phyloP scores from a whole-genome alignment of 2,113 vertebrate genomes.

The Arenaria interpres region DNA sequence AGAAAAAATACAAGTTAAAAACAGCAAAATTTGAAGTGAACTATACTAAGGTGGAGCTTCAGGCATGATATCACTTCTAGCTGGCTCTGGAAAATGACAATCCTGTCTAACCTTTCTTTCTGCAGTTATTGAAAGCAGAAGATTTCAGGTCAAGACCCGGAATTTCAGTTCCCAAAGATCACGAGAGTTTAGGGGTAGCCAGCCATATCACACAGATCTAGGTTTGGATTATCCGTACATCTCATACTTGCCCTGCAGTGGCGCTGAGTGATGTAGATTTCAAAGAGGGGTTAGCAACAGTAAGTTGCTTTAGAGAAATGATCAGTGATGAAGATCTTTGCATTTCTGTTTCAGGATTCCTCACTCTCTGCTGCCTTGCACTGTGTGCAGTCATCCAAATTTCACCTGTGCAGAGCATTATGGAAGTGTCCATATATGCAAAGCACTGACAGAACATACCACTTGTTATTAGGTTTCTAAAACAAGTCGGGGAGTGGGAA shows the following conservation, averaged over 20 bases:
- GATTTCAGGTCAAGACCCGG: not conserved
- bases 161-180: not conserved
- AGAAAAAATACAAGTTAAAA: not conserved
- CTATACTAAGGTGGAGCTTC: not conserved
- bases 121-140: not conserved
- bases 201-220: not conserved
- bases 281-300: not conserved
- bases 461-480: not conserved
- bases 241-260: not conserved
- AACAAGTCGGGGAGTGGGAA: accelerated
- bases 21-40: not conserved
- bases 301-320: not conserved
- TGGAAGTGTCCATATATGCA: not conserved
- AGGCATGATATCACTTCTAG: not conserved
- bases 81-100: not conserved
- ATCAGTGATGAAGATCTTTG: not conserved
- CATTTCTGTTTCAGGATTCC: not conserved
- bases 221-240: not conserved
- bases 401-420: not conserved
- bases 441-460: not conserved
- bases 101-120: not conserved
- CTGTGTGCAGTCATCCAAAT: not conserved
- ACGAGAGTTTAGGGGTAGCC: not conserved
- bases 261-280: not conserved
- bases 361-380: not conserved